Evolutionary conservation across 2,797 vertebrate genomes (phyloP), one percentile per base, ranked within the genome.

Genomic region (Lacerta viridis): DNA sequence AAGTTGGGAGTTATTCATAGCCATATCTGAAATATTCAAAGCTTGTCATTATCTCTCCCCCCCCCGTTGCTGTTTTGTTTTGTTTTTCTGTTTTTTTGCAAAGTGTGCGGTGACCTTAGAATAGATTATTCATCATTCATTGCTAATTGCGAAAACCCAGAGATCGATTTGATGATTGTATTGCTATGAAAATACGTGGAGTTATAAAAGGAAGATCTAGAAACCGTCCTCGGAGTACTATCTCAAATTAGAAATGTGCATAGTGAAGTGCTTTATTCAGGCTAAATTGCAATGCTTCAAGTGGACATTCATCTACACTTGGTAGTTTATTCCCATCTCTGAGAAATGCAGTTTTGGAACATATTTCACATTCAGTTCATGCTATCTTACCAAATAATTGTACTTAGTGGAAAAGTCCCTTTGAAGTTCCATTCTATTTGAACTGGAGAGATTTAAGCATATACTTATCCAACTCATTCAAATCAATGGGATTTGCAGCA

Each of bases 61-160:
- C 50, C 8, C 50, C 50, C 3, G 3, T 87, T 84, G n/a, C 80
- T 91, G 36, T 90, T 92, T 88, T 86, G 1, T 61, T 20, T 5
- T 89, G 33, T 33, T 33, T 33, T 33, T 33, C 33, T 33, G 33
- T 33, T 33, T 33, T 33, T 33, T 81, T 59, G 41, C 1, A 8
- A 94, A 87, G 0, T n/a, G 59, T 43, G 27, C 13, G 64, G 59
- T 85, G 84, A 96, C 86, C 84, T 90, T 82, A 87, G 43, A 17
- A 13, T 25, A 93, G 85, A 93, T 93, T 93, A 93, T 80, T 92
- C 93, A 94, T 89, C 88, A 89, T 69, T 84, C 93, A 84, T 85
- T 87, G 33, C 71, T 36, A 91, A 91, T 90, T 94, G 90, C 59
- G 87, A 84, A 94, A 95, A 27, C 74, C 61, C 80, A 93, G 79